These are phyloP conservation scores for Falco biarmicus DNA, from an alignment of 2,797 vertebrate species.

Conservation along the genomic window DNA sequence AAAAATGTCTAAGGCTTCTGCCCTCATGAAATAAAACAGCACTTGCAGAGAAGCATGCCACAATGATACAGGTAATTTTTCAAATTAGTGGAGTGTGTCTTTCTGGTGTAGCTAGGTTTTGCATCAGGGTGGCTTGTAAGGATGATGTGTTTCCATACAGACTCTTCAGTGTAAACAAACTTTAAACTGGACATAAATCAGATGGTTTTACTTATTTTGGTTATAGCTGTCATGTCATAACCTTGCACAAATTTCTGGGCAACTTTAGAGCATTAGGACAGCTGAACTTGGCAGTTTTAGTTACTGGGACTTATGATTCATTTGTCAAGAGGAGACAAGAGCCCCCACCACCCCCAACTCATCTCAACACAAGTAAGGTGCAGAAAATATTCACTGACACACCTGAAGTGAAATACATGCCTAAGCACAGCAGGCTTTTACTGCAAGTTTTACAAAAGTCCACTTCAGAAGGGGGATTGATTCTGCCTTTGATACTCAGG, in stretches of 20 bases:
- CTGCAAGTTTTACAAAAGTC: not conserved
- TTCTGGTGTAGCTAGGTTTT: not conserved
- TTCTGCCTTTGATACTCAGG: not conserved
- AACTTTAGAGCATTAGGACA: not conserved
- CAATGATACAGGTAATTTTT: not conserved
- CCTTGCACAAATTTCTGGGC: not conserved
- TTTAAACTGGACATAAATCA: not conserved
- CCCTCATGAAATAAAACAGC: not conserved
- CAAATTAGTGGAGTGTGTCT: not conserved
- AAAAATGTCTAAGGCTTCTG: not conserved
- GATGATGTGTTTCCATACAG: not conserved
- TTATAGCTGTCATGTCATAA: rapidly evolving
- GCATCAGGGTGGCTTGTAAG: not conserved
- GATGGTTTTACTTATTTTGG: not conserved
- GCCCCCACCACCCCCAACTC: not conserved
- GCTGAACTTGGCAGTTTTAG: not conserved
- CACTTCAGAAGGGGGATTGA: rapidly evolving
- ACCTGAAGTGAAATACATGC: not conserved
- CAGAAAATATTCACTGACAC: not conserved
- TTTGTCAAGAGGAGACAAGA: not conserved
- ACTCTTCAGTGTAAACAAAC: not conserved
- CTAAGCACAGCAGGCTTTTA: not conserved
- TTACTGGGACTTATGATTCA: not conserved
- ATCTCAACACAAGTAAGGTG: not conserved
- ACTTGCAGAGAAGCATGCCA: not conserved